Conservation (phyloP, 1,140 invertebrate genomes). For the Dinoponera quadriceps region DNA sequence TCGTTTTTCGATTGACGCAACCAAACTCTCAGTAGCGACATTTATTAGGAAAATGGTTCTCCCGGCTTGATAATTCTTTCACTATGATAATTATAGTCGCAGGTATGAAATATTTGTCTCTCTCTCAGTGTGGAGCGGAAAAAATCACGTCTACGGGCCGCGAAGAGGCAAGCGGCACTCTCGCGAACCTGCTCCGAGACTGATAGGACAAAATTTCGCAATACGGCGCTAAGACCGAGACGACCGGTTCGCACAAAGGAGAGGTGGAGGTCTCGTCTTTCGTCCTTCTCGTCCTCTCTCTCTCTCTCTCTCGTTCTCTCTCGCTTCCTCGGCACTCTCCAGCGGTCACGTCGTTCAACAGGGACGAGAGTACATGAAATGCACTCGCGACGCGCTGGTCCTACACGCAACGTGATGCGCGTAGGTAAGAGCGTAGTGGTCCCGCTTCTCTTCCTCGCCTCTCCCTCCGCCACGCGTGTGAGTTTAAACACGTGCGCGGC, state of each 20-base stretch:
- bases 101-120: too few relatives aligned
- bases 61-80: too few relatives aligned
- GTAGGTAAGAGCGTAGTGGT: conserved; percentile 53
- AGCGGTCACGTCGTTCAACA: conserved; percentile 55
- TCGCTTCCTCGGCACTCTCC: conserved; percentile 3
- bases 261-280: conserved; percentile 41
- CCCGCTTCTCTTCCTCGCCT: conserved; percentile 33
- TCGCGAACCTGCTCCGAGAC: conserved; percentile 25
- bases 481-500: conserved; percentile 61
- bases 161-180: conserved; percentile 2
- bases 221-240: conserved; percentile 58
- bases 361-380: conserved; percentile 60
- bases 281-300: background rate
- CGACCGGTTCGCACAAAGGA: conserved; percentile 63
- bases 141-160: background rate
- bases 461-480: conserved; percentile 43
- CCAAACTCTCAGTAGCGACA: too few relatives aligned
- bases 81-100: too few relatives aligned
- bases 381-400: conserved; percentile 58
- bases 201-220: conserved; percentile 67
- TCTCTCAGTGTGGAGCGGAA: too few relatives aligned
- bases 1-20: too few relatives aligned
- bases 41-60: too few relatives aligned
- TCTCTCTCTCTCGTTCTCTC: background rate
- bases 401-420: conserved; percentile 58